Evolutionary conservation across 92 coral and sea anemone species (phyloP), one percentile per base, ranked within the genome.

Genomic region (Galaxea fascicularis): DNA sequence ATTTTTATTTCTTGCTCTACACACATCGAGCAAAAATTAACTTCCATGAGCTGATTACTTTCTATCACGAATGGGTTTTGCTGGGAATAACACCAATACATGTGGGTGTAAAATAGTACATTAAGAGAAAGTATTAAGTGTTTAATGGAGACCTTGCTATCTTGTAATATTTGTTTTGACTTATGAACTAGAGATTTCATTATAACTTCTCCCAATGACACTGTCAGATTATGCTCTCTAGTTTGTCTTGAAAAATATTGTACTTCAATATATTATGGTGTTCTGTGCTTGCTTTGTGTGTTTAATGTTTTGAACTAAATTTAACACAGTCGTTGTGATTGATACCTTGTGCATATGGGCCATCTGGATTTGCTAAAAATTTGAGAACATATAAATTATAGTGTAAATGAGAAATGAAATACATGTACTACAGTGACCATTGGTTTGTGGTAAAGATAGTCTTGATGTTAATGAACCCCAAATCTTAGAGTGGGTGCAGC

Each of bases 401-500:
- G 11, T 18, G 16, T 46, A 11, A 18, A 46, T 46, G 29, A 46
- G 45, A 74, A 53, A 58, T 74, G 65, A 29, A 53, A 74, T 26
- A 47, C 25, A 15, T 22, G 8, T 52, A 74, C 10, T 25, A 18
- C 58, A 6, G 41, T 35, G 41, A 35, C 24, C 22, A 4, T 27
- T 59, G 46, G 9, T 39, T 31, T 35, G 21, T 47, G 35, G 44
- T 22, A 9, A 53, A 54, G 71, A 39, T 41, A 31, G 15, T 56
- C 53, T 13, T 9, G 11, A 28, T 56, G 77, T 71, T 71, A 60
- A 82, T 82, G 86, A 82, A 82, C 86, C 86, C 41, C 71, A 56
- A 35, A 70, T 71, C 71, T 70, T 82, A 41, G 52, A 82, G 86
- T 82, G 86, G 28, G 21, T 16, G 47, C 78, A 69, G 86, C 86